Evolutionary conservation across 1,140 invertebrate species (phyloP), one percentile per base, ranked within the genome.

Genomic region (Leguminivora glycinivorella): DNA sequence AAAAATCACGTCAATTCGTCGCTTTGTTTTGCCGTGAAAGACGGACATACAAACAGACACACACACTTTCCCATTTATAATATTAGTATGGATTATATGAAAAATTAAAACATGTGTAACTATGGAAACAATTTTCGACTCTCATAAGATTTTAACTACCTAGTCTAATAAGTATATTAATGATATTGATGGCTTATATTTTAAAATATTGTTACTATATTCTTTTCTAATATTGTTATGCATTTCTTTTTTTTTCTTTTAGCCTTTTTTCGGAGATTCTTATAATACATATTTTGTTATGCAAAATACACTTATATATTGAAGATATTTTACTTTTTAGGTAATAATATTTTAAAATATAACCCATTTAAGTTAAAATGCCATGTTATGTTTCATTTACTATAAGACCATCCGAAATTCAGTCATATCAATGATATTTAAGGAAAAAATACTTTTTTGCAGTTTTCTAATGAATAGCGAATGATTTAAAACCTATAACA

Each of bases 291-390:
- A 34, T 10, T 12, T 34, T 34, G 38, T 14, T n/a, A n/a, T 4
- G 14, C 14, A 0, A 40, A 40, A 40, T 40, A 4, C 14, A 40
- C 34, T 14, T n/a, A 40, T n/a, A 43, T 31, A 40, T 9, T 12
- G 40, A 43, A 43, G 5, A 22, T 17, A 19, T 19, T 9, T 22
- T 19, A 17, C 3, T 43, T 43, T 43, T 4, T 19, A 17, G 7
- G 47, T 52, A 52, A 52, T 52, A 52, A 52, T 52, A 52, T 52
- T 52, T 52, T 52, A 52, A 52, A 52, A 52, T 52, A 52, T 52
- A 6, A 19, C 47, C 47, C 47, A n/a, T 52, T 52, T 52, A 52
- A 52, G 47, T 52, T 9, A 52, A 7, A 22, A 52, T 52, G 47
- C 47, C 47, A 52, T 52, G 47, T 52, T 52, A n/a, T 52, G n/a